These are phyloP conservation scores for Gasteruption jaculator DNA, from an alignment of 2,888 invertebrate species.

Conservation along the genomic window DNA sequence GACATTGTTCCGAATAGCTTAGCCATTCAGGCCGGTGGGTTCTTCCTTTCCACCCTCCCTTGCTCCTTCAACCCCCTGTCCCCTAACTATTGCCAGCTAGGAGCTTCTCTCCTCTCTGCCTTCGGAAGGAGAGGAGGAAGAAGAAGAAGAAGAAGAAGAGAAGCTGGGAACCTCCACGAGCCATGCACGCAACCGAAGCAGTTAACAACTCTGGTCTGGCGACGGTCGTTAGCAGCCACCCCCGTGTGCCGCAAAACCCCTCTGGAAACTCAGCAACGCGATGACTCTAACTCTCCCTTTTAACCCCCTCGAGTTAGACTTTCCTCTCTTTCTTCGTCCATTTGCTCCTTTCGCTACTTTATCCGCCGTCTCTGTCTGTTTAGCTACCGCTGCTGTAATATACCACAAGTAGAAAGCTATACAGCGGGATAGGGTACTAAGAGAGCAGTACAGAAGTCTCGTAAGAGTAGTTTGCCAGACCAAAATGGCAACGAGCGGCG, in stretches of 20 bases:
- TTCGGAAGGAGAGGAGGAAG: constrained; percentile 20
- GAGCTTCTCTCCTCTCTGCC: not conserved
- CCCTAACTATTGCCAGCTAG: constrained; percentile 24
- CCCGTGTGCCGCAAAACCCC: no score
- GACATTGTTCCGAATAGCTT: constrained; percentile 48
- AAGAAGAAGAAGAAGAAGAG: constrained; percentile 24
- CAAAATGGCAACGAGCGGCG: constrained; percentile 33
- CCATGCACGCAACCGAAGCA: constrained; percentile 33
- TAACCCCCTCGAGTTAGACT: constrained; percentile 13
- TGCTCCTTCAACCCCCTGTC: constrained; percentile 15
- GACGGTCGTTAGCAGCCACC: constrained; percentile 47
- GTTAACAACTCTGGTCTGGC: constrained; percentile 46
- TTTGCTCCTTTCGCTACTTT: constrained; percentile 21
- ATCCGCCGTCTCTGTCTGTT: no score
- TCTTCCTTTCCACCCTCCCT: constrained; percentile 17
- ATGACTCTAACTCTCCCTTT: no score
- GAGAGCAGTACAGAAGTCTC: constrained; percentile 20
- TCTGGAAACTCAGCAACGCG: no score
- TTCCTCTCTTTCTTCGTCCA: constrained; percentile 13
- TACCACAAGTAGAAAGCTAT: constrained; percentile 9
- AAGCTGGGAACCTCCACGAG: constrained; percentile 19
- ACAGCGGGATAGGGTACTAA: constrained; percentile 17
- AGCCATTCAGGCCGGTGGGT: constrained; percentile 32
- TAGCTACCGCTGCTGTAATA: no score
- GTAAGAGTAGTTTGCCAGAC: constrained; percentile 33